Conservation (phyloP, 2,888 invertebrate species). For the Standfussiana lucernea region DNA sequence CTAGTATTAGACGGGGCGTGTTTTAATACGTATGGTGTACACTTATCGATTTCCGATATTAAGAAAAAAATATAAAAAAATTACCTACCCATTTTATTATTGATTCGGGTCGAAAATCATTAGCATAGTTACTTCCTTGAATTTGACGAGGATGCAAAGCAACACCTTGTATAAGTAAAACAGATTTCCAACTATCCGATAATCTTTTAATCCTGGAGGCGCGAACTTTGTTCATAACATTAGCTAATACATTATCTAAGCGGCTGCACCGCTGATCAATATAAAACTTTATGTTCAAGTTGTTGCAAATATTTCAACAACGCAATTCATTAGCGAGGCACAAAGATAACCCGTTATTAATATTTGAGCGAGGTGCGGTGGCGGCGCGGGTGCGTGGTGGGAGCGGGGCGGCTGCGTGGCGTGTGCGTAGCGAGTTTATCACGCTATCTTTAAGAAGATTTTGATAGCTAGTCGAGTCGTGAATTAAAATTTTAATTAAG, state of each 20-base stretch:
- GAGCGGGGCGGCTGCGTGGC: conserved; percentile 39
- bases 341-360: conserved; percentile 78
- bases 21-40: too few relatives aligned
- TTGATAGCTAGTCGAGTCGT: conserved; percentile 45
- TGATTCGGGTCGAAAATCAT: too few relatives aligned
- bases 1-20: too few relatives aligned
- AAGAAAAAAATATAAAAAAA: too few relatives aligned
- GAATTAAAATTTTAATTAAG: conserved; percentile 65
- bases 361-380: conserved; percentile 68
- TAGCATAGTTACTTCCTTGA: too few relatives aligned
- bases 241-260: conserved; percentile 35
- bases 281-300: conserved; percentile 46
- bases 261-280: conserved; percentile 49
- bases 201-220: conserved; percentile 28
- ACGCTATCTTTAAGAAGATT: conserved; percentile 56
- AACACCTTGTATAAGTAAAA: not conserved
- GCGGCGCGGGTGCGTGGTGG: conserved; percentile 24
- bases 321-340: conserved; percentile 74
- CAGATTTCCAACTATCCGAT: conserved; percentile 20
- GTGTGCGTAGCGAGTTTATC: conserved; percentile 28
- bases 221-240: conserved; percentile 54
- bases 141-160: too few relatives aligned
- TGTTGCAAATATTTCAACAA: conserved; percentile 74
- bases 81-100: too few relatives aligned
- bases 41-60: too few relatives aligned